Conservation (phyloP, 92 coral and sea anemone species). For the Porites rus region DNA sequence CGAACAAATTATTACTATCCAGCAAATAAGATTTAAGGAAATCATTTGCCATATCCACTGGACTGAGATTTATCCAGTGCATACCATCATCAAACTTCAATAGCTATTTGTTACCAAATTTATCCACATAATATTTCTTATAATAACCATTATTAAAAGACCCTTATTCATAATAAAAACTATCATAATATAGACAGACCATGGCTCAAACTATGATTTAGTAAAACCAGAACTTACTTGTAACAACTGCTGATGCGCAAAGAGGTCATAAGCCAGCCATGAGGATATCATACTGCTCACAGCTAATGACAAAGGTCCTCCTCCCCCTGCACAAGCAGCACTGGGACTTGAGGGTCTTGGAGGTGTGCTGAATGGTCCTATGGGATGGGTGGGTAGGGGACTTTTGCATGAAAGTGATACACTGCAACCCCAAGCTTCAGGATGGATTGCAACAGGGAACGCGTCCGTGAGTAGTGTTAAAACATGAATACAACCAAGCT, state of each 20-base stretch:
- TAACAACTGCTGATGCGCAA: constrained; percentile 89
- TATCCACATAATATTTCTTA: too few relatives aligned
- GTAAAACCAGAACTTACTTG: constrained; percentile 50
- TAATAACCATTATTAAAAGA: too few relatives aligned
- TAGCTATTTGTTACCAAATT: too few relatives aligned
- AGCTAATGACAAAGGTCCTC: constrained; percentile 90
- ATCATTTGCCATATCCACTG: too few relatives aligned
- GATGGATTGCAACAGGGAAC: constrained; percentile 82
- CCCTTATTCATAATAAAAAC: too few relatives aligned
- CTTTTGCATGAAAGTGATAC: constrained; percentile 81
- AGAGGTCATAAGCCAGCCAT: constrained; percentile 90
- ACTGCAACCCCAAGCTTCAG: constrained; percentile 93
- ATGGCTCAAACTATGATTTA: not conserved
- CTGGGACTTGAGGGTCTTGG: constrained; percentile 82
- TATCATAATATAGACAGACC: too few relatives aligned
- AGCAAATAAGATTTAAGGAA: too few relatives aligned
- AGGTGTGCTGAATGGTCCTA: constrained; percentile 52
- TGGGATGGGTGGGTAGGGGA: constrained; percentile 82
- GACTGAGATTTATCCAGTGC: too few relatives aligned
- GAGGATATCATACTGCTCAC: constrained; percentile 94
- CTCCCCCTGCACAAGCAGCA: constrained; percentile 90
- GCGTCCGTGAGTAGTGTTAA: constrained; percentile 80
- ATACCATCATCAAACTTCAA: too few relatives aligned
- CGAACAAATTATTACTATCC: too few relatives aligned
- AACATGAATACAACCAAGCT: constrained; percentile 95